A percentile compares a stretch with the other conserved stretches of the same genome.
Conservation (phyloP, 1,140 invertebrate genomes). For the Orius laevigatus region DNA sequence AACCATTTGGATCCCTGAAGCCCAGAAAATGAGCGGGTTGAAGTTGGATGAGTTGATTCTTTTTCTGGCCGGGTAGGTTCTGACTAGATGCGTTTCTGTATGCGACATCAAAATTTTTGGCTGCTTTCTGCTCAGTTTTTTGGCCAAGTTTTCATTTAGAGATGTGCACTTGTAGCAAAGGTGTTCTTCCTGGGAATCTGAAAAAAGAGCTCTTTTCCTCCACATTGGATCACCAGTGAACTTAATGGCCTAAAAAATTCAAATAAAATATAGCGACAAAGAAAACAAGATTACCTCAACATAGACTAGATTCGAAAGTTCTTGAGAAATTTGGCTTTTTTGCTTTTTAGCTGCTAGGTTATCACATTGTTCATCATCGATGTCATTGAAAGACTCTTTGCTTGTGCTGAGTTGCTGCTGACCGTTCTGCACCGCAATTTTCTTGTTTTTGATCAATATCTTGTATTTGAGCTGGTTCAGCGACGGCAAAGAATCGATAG, state of each 20-base stretch:
- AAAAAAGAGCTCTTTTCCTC: conserved; percentile 23
- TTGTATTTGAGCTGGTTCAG: conserved; percentile 69
- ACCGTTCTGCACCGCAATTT: conserved; percentile 33
- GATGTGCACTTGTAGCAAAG: conserved; percentile 81
- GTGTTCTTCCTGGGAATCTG: conserved; percentile 30
- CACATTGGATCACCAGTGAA: conserved; percentile 62
- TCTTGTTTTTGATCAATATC: conserved; percentile 77
- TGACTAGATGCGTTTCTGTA: conserved; percentile 73
- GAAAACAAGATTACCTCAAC: conserved; percentile 38
- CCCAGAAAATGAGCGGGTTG: conserved; percentile 85
- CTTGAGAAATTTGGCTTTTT: conserved; percentile 79
- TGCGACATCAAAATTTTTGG: conserved; percentile 70
- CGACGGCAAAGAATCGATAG: conserved; percentile 71
- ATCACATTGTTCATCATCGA: conserved; percentile 17
- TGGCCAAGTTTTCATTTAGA: conserved; percentile 78
- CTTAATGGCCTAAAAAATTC: conserved; percentile 61
- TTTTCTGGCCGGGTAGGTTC: conserved; percentile 82
- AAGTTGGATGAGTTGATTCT: conserved; percentile 90
- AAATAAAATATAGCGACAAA: conserved; percentile 6
- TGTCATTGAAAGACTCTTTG: conserved; percentile 60
- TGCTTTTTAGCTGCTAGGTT: conserved; percentile 50
- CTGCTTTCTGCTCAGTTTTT: conserved; percentile 79
- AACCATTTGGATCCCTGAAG: conserved; percentile 81
- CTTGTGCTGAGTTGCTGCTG: conserved; percentile 42
- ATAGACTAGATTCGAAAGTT: conserved; percentile 88